A percentile compares a stretch with the other conserved stretches of the same genome.
phyloP scores from a whole-genome alignment of 2,113 vertebrate genomes.

The Callocephalon fimbriatum region DNA sequence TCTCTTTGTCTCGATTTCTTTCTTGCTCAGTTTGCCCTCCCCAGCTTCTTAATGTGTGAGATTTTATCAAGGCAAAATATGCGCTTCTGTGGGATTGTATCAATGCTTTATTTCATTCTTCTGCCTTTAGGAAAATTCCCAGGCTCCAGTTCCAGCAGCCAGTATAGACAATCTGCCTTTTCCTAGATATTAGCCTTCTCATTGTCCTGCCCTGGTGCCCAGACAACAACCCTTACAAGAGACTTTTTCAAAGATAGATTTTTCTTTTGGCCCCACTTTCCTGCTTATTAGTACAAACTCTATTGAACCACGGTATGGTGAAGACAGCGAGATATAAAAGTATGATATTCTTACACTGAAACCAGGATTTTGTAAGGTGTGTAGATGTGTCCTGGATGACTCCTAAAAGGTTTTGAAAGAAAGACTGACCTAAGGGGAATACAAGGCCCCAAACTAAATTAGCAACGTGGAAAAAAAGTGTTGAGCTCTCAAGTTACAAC shows the following conservation, averaged over 20 bases:
- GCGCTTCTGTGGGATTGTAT: neutral
- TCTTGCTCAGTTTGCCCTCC: neutral
- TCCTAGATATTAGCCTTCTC: neutral
- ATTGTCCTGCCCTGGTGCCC: neutral
- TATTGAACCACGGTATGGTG: neutral
- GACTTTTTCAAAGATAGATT: neutral
- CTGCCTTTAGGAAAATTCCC: slow-evolving; percentile 40
- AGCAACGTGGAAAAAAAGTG: neutral
- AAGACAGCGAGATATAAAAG: neutral
- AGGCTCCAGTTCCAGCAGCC: neutral
- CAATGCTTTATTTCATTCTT: slow-evolving; percentile 44
- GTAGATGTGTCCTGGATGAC: neutral
- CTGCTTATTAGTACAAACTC: neutral
- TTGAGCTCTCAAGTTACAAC: neutral
- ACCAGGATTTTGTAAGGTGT: neutral
- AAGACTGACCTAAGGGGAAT: neutral
- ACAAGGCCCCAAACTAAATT: neutral
- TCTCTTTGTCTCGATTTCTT: slow-evolving; percentile 23
- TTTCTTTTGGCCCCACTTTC: neutral
- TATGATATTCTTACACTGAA: neutral
- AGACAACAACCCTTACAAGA: neutral
- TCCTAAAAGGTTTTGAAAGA: neutral
- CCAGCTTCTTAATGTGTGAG: slow-evolving; percentile 24
- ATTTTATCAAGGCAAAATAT: slow-evolving; percentile 54
- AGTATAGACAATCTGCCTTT: neutral